A percentile compares a stretch with the other conserved stretches of the same genome.
phyloP scores from a whole-genome alignment of 2,113 vertebrate genomes.

The Sprattus sprattus region DNA sequence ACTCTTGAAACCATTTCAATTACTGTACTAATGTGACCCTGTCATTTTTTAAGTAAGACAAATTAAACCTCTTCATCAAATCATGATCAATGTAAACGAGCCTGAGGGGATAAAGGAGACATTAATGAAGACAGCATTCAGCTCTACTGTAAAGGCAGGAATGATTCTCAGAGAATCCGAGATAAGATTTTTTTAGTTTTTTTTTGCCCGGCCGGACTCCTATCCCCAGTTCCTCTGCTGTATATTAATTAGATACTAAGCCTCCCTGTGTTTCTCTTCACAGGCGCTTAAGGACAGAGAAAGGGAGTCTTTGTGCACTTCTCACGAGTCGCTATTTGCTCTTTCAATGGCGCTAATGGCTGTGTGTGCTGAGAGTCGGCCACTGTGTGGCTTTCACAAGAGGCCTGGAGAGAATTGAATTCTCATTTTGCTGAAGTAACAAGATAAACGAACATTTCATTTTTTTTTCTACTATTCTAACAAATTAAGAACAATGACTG shows the following conservation, averaged over 20 bases:
- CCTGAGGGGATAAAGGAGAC: slow-evolving; percentile 55
- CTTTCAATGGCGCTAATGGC: slow-evolving; percentile 6
- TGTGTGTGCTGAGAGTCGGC: background rate
- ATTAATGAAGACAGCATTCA: slow-evolving; percentile 65
- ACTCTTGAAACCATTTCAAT: slow-evolving; percentile 52
- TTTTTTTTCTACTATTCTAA: background rate
- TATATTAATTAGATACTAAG: slow-evolving; percentile 37
- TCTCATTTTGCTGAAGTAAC: background rate
- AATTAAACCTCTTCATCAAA: slow-evolving; percentile 67
- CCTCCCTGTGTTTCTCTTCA: slow-evolving; percentile 3
- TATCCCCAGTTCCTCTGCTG: slow-evolving; percentile 20
- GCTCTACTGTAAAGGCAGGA: slow-evolving; percentile 58
- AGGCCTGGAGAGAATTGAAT: background rate
- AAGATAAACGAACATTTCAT: background rate
- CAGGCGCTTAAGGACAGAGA: slow-evolving; percentile 8
- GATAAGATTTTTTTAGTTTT: slow-evolving; percentile 36
- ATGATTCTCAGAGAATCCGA: slow-evolving; percentile 48
- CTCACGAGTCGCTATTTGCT: slow-evolving; percentile 26
- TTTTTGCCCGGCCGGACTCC: slow-evolving; percentile 23
- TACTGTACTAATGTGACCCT: slow-evolving; percentile 56
- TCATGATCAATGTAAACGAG: slow-evolving; percentile 63
- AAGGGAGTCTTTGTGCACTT: slow-evolving; percentile 18
- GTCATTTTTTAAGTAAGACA: slow-evolving; percentile 64
- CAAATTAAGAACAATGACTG: background rate
- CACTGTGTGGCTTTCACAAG: background rate